A percentile compares a stretch with the other conserved stretches of the same genome.
Evolutionary conservation across 2,888 invertebrate species (phyloP).

Genomic region (Oligia fasciuncula): DNA sequence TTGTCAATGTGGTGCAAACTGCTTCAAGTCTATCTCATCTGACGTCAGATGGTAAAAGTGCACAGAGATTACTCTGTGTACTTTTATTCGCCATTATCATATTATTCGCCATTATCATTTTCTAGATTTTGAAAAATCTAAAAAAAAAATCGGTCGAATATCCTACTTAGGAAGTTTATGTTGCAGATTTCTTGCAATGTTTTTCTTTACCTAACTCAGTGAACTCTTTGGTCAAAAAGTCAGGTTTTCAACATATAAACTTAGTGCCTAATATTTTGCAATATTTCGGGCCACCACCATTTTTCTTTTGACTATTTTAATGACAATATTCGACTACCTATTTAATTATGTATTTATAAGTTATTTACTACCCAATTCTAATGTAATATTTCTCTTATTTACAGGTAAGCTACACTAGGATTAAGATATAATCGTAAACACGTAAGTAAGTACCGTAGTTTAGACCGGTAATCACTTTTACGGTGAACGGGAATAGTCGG

Average conservation of each 20-base stretch:
- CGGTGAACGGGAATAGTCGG: constrained; percentile 22
- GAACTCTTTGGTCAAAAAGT: too few relatives aligned
- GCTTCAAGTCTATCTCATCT: neutral
- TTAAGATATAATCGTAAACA: constrained; percentile 37
- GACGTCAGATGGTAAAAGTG: neutral
- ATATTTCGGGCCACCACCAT: neutral
- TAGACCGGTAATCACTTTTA: constrained; percentile 30
- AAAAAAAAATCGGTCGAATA: neutral
- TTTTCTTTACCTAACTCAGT: too few relatives aligned
- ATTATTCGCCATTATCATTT: neutral
- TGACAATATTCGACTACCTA: neutral
- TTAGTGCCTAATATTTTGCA: neutral
- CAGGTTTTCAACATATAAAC: neutral
- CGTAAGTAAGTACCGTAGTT: constrained; percentile 50
- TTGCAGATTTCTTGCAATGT: neutral
- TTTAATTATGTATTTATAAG: neutral
- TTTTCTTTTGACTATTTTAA: neutral
- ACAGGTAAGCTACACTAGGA: constrained; percentile 51
- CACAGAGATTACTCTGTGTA: too few relatives aligned
- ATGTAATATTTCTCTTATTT: constrained; percentile 24
- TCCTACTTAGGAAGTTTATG: neutral
- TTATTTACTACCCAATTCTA: constrained; percentile 5
- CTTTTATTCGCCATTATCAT: neutral
- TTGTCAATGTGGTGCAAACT: neutral
- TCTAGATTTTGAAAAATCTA: neutral